Base-by-base conservation (phyloP, 2,888 invertebrate species). In the Drosophila monieri region DNA sequence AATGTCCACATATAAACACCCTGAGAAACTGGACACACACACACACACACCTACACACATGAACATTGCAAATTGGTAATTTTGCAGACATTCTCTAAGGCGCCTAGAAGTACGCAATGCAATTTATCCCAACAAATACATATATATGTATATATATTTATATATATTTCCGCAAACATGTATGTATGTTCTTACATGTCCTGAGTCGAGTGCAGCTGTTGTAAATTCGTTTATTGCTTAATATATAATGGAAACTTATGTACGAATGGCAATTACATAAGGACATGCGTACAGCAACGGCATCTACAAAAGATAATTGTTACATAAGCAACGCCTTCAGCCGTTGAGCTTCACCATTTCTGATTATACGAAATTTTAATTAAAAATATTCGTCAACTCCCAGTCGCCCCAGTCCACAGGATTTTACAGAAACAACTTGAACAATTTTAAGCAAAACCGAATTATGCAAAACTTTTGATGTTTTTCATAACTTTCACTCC, bases 381-480 rank as follows among this genome's bases (percentile, higher is more conserved):
- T 83, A 85, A 87, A 85, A 88, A 72, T 73, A 73, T 58, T 72
- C 48, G 46, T 46, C 23, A 59, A 66, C 59, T 48, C 14, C 32
- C 27, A 30, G 37, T 6, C 47, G 25, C 53, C 47, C 27, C 53
- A 39, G 46, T 53, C 35, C 25, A 25, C 48, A 14, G 10, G 8
- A 21, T 35, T 37, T 27, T 23, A n/a, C 46, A 44, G 15, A 58
- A 59, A 72, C 87, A 81, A 81, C 76, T 81, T 78, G 78, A 78
- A 80, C 74, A 78, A 68, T 85, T 84, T 87, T 80, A 85, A 88
- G 76, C 86, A 84, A 77, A 88, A 85, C 74, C 88, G 88, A 88
- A 85, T 85, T 85, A 85, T 74, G 78, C 80, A 80, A 88, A 85
- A 85, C 71, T 88, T 85, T 88, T 83, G 69, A 78, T 87, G 85